These are phyloP conservation scores for Orthosia gothica DNA, from an alignment of 2,888 invertebrate species.

Conservation along the genomic window DNA sequence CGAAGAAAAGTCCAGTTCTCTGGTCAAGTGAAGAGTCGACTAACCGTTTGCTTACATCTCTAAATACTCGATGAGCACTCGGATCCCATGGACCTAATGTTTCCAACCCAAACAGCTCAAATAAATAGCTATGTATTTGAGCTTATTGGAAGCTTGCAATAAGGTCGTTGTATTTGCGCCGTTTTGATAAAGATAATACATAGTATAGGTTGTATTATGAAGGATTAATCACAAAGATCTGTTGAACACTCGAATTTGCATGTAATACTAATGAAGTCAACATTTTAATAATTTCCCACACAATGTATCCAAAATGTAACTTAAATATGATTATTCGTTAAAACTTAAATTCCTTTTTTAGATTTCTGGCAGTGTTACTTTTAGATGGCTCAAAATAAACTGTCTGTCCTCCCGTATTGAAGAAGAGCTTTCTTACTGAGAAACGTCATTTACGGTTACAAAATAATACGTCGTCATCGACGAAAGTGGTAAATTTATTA, in stretches of 20 bases:
- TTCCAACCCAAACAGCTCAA: too few relatives aligned
- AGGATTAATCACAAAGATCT: neutral
- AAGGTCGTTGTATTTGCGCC: too few relatives aligned
- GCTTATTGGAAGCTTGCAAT: too few relatives aligned
- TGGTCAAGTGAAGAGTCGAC: too few relatives aligned
- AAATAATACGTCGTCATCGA: slow-evolving; percentile 6
- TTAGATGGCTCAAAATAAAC: neutral
- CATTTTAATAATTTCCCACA: neutral
- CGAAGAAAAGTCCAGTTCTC: too few relatives aligned
- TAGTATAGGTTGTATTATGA: neutral
- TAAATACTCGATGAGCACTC: too few relatives aligned
- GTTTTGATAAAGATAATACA: neutral
- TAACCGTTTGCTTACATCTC: too few relatives aligned
- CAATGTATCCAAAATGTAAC: neutral
- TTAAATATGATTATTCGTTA: neutral
- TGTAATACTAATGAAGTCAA: too few relatives aligned
- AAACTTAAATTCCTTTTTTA: neutral
- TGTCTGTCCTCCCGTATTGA: neutral
- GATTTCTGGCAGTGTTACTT: neutral
- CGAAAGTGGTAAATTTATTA: neutral
- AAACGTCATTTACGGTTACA: neutral
- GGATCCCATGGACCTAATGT: too few relatives aligned
- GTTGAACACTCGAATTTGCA: neutral
- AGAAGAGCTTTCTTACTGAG: neutral
- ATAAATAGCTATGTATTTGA: too few relatives aligned